Evolutionary conservation across 2,113 vertebrate genomes (phyloP).

Genomic region (Chaetops frenatus): DNA sequence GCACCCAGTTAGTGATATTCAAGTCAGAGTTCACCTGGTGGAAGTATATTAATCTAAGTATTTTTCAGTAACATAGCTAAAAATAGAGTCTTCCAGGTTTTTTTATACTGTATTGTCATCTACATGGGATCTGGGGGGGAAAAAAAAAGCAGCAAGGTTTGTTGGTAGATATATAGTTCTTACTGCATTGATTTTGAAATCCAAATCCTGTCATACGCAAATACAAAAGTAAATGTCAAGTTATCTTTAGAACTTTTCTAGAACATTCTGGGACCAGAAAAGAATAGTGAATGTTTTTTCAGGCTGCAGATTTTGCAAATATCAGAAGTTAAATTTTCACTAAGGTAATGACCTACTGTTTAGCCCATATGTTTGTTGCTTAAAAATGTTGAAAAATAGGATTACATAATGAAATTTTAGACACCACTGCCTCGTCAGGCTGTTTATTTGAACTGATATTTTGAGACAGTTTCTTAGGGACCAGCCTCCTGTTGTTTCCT

Average conservation of each 20-base stretch:
- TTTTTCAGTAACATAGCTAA: neutral
- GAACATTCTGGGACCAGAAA: neutral
- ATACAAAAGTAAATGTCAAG: constrained; percentile 7
- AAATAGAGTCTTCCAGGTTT: neutral
- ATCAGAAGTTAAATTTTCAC: constrained; percentile 11
- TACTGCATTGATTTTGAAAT: neutral
- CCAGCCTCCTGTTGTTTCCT: constrained; percentile 43
- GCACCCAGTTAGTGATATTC: neutral
- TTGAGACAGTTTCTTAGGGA: constrained; percentile 56
- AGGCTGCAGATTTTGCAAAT: neutral
- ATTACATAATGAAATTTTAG: constrained; percentile 13
- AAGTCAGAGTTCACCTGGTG: neutral
- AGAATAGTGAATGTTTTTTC: neutral
- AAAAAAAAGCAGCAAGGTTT: neutral
- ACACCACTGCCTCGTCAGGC: neutral
- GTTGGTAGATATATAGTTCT: neutral
- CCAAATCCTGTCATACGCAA: neutral
- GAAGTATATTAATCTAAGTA: neutral
- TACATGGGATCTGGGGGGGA: neutral
- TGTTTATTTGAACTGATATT: constrained; percentile 42
- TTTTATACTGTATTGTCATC: neutral
- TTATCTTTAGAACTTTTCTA: constrained; percentile 31
- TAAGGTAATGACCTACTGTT: neutral
- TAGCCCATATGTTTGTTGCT: neutral
- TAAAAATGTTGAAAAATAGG: constrained; percentile 17